Evolutionary conservation across 1,140 invertebrate species (phyloP).

Genomic region (Aethina tumida): DNA sequence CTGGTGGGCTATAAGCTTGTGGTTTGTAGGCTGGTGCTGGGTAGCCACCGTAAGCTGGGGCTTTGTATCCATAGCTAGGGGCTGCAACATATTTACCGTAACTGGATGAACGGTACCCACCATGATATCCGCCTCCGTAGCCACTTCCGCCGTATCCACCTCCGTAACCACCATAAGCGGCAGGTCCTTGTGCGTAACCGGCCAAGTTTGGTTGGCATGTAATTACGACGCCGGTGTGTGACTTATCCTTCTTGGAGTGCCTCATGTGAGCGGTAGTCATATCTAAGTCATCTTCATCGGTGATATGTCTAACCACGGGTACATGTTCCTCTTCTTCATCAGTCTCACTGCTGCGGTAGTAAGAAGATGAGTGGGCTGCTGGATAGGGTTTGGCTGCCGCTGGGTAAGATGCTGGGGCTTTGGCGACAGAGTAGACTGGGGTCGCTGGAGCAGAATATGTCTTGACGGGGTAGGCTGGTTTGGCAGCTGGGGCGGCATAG

Average conservation of each 20-base stretch:
- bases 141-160: conserved; percentile 17
- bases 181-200: conserved; percentile 25
- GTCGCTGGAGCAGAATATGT: conserved; percentile 12
- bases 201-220: conserved; percentile 34
- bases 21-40: conserved; percentile 10
- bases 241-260: conserved; percentile 10
- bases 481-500: conserved; percentile 6
- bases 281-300: no score
- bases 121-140: conserved; percentile 2
- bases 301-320: conserved; percentile 6
- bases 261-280: conserved; percentile 9
- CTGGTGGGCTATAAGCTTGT: conserved; percentile 8
- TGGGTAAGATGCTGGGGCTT: conserved; percentile 11
- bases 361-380: conserved; percentile 11
- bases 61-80: conserved; percentile 10
- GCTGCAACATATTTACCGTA: conserved; percentile 8
- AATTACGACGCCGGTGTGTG: conserved; percentile 30
- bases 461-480: conserved; percentile 4
- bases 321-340: conserved; percentile 2
- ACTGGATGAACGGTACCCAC: conserved; percentile 14
- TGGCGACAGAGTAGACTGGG: conserved; percentile 5
- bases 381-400: conserved; percentile 18
- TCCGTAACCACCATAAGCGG: conserved; percentile 10
- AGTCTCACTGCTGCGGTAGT: conserved; percentile 8
- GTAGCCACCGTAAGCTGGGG: conserved; percentile 11